A percentile compares a stretch with the other conserved stretches of the same genome.
phyloP scores from a whole-genome alignment of 1,140 invertebrate genomes.

The Danaus plexippus region DNA sequence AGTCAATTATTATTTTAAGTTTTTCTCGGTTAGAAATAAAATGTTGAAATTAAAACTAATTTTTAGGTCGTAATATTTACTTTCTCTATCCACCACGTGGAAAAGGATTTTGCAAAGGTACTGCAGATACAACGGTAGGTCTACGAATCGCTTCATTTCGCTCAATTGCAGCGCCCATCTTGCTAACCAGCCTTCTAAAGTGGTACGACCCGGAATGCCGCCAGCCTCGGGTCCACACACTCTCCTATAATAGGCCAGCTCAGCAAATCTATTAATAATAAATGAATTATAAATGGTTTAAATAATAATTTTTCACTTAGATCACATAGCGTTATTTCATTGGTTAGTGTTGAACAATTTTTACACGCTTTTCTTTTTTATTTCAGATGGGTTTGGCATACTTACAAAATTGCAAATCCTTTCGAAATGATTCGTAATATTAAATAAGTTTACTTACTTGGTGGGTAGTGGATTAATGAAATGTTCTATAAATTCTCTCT shows the following conservation, averaged over 20 bases:
- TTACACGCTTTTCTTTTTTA: too few species aligned
- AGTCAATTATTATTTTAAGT: too few species aligned
- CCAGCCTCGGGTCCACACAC: conserved; percentile 60
- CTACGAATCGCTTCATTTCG: conserved; percentile 71
- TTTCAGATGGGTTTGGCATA: too few species aligned
- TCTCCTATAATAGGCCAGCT: conserved; percentile 59
- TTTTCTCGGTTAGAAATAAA: too few species aligned
- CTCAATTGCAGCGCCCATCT: conserved; percentile 75
- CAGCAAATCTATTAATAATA: conserved; percentile 39
- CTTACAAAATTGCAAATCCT: too few species aligned
- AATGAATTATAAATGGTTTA: too few species aligned
- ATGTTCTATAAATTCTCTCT: conserved; percentile 77
- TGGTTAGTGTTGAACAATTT: too few species aligned
- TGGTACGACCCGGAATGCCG: conserved; percentile 55
- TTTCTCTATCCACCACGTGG: conserved; percentile 78
- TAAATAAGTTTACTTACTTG: conserved; percentile 50
- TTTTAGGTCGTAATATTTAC: conserved; percentile 49
- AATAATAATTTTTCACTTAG: too few species aligned
- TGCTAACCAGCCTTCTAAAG: conserved; percentile 76
- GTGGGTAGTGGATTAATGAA: conserved; percentile 73
- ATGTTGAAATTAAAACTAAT: too few species aligned
- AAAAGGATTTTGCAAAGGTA: conserved; percentile 81
- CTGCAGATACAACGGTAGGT: conserved; percentile 80
- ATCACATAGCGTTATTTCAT: too few species aligned
- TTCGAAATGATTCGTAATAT: neutral